Conservation (phyloP, 2,797 vertebrate genomes). For the Oophaga sylvatica region DNA sequence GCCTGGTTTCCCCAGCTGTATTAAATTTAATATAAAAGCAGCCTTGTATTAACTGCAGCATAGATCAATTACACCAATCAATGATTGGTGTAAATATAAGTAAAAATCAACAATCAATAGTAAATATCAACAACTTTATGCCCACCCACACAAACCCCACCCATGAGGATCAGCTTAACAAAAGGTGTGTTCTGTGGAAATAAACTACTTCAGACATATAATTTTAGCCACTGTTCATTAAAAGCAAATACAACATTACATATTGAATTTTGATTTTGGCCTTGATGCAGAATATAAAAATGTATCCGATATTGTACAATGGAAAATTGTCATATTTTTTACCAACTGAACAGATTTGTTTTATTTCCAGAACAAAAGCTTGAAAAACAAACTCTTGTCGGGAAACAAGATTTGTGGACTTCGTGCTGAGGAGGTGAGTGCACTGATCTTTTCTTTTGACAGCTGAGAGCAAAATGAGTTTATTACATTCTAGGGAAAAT, state of each 20-base stretch:
- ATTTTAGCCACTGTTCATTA: not conserved
- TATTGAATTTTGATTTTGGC: not conserved
- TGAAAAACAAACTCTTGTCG: conserved; percentile 95
- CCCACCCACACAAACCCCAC: not conserved
- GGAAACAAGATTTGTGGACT: conserved; percentile 94
- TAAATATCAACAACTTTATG: not conserved
- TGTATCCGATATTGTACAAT: not conserved
- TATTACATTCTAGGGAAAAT: not conserved
- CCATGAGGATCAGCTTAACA: not conserved
- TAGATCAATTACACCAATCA: not conserved
- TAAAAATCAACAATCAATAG: not conserved
- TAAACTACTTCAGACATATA: not conserved
- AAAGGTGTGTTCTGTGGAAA: not conserved
- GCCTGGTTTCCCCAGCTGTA: too few species aligned
- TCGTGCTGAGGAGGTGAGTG: conserved; percentile 92
- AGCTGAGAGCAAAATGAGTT: not conserved
- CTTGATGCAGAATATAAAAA: not conserved
- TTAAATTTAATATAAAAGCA: too few species aligned
- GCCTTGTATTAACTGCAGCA: too few species aligned
- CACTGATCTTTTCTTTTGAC: not conserved
- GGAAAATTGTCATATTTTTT: conserved; percentile 53
- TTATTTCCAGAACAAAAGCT: conserved; percentile 90
- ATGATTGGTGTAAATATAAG: too few species aligned
- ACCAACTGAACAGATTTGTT: conserved; percentile 8
- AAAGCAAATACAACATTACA: not conserved